Conservation (phyloP, 2,797 vertebrate species). For the Lutra lutra region DNA sequence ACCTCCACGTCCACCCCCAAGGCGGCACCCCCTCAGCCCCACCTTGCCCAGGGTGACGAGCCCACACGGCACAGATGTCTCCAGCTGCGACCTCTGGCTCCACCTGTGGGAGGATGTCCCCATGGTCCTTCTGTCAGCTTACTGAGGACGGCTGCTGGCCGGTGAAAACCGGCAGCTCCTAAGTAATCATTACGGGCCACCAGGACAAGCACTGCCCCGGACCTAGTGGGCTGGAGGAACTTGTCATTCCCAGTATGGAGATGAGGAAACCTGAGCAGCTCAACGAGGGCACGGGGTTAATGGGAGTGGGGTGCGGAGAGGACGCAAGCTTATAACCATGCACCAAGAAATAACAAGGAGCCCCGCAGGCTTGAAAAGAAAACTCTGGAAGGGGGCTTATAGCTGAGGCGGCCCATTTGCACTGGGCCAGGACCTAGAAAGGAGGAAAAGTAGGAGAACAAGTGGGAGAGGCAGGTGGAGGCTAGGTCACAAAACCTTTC, state of each 20-base stretch:
- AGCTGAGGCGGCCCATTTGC: neutral
- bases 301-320: rapidly evolving
- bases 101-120: neutral
- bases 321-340: neutral
- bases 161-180: neutral
- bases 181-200: neutral
- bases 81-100: neutral
- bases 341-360: neutral
- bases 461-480: neutral
- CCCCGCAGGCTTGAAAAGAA: neutral
- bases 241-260: too few species aligned
- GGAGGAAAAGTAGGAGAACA: neutral
- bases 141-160: neutral
- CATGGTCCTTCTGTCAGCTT: neutral
- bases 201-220: too few species aligned
- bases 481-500: rapidly evolving
- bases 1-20: rapidly evolving
- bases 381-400: neutral
- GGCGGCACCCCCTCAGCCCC: neutral
- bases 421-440: neutral
- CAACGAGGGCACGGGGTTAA: neutral
- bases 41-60: neutral
- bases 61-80: neutral
- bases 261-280: neutral
- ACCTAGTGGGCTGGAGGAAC: neutral